A percentile compares a stretch with the other conserved stretches of the same genome.
Evolutionary conservation across 2,888 invertebrate species (phyloP).

Genomic region (Pristionchus exspectatus): DNA sequence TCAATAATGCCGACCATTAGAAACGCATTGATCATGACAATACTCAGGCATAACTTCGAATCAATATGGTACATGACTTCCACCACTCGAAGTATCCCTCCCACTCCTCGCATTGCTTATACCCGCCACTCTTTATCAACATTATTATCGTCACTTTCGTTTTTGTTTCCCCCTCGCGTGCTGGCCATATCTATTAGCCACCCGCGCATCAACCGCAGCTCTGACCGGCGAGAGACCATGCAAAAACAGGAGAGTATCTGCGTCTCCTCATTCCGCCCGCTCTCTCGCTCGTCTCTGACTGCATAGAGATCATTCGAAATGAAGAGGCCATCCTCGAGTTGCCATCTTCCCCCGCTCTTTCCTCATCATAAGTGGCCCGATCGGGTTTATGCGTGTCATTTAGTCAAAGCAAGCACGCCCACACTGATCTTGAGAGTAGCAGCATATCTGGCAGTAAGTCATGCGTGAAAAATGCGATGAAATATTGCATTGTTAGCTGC

Average conservation of each 20-base stretch:
- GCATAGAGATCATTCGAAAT: not conserved
- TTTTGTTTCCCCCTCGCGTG: not conserved
- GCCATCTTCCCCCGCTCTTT: not conserved
- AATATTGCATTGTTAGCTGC: too few species aligned
- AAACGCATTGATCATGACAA: too few species aligned
- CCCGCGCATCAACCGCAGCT: not conserved
- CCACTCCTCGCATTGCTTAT: not conserved
- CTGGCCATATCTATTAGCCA: constrained; percentile 31
- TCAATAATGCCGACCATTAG: too few species aligned
- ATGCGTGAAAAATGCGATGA: not conserved
- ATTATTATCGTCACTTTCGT: constrained; percentile 44
- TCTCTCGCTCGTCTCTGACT: not conserved
- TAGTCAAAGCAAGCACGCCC: not conserved
- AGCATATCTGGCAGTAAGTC: not conserved
- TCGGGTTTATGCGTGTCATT: constrained; percentile 32
- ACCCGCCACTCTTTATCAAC: constrained; percentile 35
- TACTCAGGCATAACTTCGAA: too few species aligned
- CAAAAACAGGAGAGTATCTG: not conserved
- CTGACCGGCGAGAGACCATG: not conserved
- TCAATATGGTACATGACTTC: too few species aligned
- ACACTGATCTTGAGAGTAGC: too few species aligned
- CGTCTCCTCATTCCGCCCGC: not conserved
- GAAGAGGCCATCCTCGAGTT: not conserved
- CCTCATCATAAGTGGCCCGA: constrained; percentile 31
- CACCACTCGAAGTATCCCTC: not conserved